Base-by-base conservation (phyloP, 2,797 vertebrate species). In the Paguma larvata region DNA sequence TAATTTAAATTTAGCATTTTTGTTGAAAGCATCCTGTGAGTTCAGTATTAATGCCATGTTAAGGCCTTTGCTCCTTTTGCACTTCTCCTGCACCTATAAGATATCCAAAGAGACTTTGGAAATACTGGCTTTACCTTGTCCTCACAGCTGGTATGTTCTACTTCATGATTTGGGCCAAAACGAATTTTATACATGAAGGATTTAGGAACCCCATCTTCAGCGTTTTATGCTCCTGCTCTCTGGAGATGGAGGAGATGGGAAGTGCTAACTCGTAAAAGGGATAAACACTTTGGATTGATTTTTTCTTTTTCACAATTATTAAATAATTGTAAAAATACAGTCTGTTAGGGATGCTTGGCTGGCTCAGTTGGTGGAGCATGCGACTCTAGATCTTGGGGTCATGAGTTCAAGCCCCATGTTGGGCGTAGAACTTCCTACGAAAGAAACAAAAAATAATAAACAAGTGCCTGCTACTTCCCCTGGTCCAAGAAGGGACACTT, bases 31-130 rank as follows among this genome's bases (percentile, higher is more conserved):
- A 2, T 38, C 25, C 48, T 4, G 4, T 6, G 21, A 83, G 53
- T 63, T 51, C 2, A 2, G 13, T 0, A 15, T 89, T 25, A 34
- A 38, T 92, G 67, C 38, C 0, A 0, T 65, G 18, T 7, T 1
- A 1, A 62, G 94, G 94, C 25, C 30, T 79, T 19, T 30, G 59
- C 72, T 53, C 51, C 16, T 53, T 92, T 34, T 80, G 30, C 19
- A 15, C 6, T 6, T 46, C 18, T 10, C 68, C 10, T 41, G 9
- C 59, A 19, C 12, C 65, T 89, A 30, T 67, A 41, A 85, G 18
- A 41, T 89, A 62, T 56, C 88, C 23, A 41, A 51, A 56, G 30
- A 70, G 19, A 56, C 94, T 27, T 56, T 51, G 32, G n/a, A 62
- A 0, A 51, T 86, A 59, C 16, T 53, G 21, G 44, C 21, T 16